Evolutionary conservation across 2,888 invertebrate genomes (phyloP).

Genomic region (Limenitis camilla): DNA sequence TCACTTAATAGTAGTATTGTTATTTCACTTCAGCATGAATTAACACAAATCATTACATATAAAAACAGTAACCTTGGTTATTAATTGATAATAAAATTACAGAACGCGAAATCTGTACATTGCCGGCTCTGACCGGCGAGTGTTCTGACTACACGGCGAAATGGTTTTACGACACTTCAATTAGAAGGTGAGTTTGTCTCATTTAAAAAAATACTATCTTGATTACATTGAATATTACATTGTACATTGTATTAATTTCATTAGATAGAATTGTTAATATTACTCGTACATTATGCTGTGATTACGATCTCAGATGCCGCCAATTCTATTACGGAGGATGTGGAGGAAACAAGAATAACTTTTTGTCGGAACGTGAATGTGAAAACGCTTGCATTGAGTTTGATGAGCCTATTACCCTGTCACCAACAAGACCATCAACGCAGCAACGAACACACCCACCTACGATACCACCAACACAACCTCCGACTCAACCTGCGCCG

Average conservation of each 20-base stretch:
- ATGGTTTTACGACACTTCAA: constrained; percentile 86
- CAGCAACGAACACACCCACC: constrained; percentile 33
- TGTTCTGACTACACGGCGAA: constrained; percentile 81
- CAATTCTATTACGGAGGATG: constrained; percentile 94
- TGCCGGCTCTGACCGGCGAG: constrained; percentile 83
- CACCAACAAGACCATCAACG: constrained; percentile 5
- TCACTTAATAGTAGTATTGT: too few relatives aligned
- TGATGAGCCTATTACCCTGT: constrained; percentile 38
- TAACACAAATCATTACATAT: too few relatives aligned
- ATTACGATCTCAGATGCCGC: constrained; percentile 68
- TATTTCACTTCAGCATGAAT: too few relatives aligned
- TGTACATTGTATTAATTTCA: neutral
- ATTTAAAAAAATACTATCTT: too few relatives aligned
- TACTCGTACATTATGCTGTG: neutral
- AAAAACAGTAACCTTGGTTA: too few relatives aligned
- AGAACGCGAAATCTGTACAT: constrained; percentile 76
- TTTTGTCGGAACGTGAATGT: constrained; percentile 79
- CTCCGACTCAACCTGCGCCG: constrained; percentile 6
- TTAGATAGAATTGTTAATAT: neutral
- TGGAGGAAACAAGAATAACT: constrained; percentile 91
- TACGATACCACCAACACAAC: constrained; percentile 14
- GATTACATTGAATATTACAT: too few relatives aligned
- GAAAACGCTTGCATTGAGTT: constrained; percentile 73
- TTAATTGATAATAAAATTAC: constrained; percentile 9
- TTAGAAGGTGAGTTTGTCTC: constrained; percentile 48